phyloP scores from a whole-genome alignment of 2,113 vertebrate species.

The Oceanodroma tethys region DNA sequence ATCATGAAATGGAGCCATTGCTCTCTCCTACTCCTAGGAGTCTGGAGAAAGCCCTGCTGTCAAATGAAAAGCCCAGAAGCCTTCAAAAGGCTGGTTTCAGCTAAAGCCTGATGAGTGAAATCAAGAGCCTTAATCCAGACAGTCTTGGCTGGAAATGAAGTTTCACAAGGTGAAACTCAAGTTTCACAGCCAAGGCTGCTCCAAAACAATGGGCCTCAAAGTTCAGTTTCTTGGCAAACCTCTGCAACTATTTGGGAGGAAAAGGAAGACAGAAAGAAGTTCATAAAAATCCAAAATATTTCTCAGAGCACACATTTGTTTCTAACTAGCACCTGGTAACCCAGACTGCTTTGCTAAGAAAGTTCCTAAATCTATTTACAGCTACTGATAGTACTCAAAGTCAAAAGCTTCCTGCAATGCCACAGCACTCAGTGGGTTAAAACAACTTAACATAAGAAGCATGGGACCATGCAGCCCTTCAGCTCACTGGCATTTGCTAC shows the following conservation, averaged over 20 bases:
- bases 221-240: not conserved
- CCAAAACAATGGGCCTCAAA: not conserved
- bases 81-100: not conserved
- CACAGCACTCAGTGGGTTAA: not conserved
- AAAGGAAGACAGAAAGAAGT: not conserved
- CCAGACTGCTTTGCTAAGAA: not conserved
- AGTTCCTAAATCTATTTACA: not conserved
- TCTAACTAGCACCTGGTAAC: not conserved
- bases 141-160: not conserved
- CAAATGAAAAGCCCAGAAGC: not conserved
- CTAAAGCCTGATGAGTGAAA: not conserved
- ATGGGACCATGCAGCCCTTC: not conserved
- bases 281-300: not conserved
- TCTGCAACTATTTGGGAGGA: not conserved
- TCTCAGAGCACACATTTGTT: not conserved
- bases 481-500: not conserved
- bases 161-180: not conserved
- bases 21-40: not conserved
- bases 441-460: not conserved
- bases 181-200: conserved; percentile 15
- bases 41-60: not conserved
- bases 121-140: not conserved
- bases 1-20: not conserved
- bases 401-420: not conserved
- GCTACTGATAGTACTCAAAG: not conserved